These are phyloP conservation scores for Ciconia boyciana DNA, from an alignment of 2,113 vertebrate genomes.

Conservation along the genomic window DNA sequence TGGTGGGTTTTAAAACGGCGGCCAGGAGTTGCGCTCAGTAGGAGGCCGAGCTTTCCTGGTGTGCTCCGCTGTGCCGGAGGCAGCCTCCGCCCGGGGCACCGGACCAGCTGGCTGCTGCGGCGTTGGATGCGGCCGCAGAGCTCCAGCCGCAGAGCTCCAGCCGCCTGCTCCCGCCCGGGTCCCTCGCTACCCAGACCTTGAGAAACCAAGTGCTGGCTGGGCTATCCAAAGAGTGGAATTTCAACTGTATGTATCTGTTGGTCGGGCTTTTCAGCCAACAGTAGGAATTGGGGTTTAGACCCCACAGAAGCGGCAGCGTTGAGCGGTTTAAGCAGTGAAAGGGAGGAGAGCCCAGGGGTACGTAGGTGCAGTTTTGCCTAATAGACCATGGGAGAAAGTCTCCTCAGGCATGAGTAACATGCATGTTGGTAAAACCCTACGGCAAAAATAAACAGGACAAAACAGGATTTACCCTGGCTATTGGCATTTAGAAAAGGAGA, in stretches of 20 bases:
- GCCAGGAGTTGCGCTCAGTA: rapidly evolving
- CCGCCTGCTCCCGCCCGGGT: neutral
- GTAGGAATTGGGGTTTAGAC: neutral
- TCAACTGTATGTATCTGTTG: neutral
- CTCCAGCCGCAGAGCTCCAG: neutral
- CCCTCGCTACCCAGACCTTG: neutral
- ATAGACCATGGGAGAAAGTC: neutral
- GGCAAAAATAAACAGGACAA: neutral
- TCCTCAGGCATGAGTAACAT: neutral
- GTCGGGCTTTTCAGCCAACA: neutral
- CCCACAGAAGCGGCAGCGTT: neutral
- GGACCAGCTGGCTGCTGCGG: rapidly evolving
- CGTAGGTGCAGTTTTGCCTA: neutral
- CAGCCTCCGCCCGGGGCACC: neutral
- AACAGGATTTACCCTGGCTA: neutral
- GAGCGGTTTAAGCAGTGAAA: neutral
- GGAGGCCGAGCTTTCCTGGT: neutral
- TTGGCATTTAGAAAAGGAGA: neutral
- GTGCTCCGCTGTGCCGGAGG: rapidly evolving
- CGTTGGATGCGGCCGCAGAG: rapidly evolving
- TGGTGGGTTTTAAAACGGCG: neutral
- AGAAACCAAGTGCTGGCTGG: neutral
- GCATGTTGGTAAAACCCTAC: rapidly evolving
- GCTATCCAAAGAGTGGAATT: neutral
- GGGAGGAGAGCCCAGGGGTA: neutral